phyloP scores from a whole-genome alignment of 2,113 vertebrate species.

The Gorsachius goisagi region DNA sequence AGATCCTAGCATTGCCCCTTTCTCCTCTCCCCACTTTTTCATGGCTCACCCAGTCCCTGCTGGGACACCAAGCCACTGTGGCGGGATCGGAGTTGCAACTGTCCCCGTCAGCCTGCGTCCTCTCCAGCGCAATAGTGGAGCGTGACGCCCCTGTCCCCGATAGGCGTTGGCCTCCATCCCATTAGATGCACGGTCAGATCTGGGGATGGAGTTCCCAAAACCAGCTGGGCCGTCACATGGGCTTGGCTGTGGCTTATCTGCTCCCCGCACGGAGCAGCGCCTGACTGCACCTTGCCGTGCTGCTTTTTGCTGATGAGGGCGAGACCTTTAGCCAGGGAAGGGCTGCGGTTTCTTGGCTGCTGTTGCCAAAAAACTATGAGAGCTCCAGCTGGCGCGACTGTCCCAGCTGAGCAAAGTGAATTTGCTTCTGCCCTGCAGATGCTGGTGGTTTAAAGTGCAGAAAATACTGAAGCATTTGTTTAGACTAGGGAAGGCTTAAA shows the following conservation, averaged over 20 bases:
- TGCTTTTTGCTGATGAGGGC: background rate
- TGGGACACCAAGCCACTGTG: background rate
- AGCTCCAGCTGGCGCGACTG: accelerated
- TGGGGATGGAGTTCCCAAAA: background rate
- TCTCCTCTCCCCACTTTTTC: background rate
- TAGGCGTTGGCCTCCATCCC: background rate
- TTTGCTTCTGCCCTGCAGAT: background rate
- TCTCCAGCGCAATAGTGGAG: accelerated
- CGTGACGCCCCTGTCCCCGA: accelerated
- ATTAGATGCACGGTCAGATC: accelerated
- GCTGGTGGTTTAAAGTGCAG: background rate
- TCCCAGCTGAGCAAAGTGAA: background rate
- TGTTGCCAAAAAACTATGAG: background rate
- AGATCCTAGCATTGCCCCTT: background rate
- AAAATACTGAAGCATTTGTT: background rate
- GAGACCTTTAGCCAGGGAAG: background rate
- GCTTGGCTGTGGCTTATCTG: background rate
- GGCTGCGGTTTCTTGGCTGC: background rate
- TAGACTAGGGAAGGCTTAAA: no score
- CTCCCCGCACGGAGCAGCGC: background rate
- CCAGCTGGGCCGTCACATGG: accelerated
- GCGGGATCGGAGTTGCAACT: accelerated
- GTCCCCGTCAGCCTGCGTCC: background rate
- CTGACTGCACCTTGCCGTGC: accelerated
- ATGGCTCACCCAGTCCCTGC: background rate